Conservation (phyloP, 1,140 invertebrate genomes). For the Radopholus similis region DNA sequence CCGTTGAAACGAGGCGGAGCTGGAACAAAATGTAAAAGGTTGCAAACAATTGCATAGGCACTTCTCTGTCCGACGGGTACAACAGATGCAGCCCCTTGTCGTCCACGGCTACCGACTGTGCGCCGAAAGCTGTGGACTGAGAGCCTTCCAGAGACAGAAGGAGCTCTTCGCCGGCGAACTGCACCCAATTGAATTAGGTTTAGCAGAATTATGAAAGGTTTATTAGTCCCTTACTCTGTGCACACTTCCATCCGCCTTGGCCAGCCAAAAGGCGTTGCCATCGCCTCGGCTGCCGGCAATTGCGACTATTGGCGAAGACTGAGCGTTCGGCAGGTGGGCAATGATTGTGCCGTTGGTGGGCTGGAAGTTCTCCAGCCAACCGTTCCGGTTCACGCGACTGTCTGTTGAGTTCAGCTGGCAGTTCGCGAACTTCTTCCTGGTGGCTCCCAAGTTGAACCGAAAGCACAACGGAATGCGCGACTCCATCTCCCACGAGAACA, state of each 20-base stretch:
- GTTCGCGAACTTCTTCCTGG: background rate
- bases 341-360: conserved; percentile 1
- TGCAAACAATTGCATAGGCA: background rate
- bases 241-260: background rate
- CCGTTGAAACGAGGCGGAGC: background rate
- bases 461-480: background rate
- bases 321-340: background rate
- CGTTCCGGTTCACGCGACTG: background rate
- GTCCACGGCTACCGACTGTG: too few species aligned
- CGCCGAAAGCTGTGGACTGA: too few species aligned
- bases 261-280: conserved; percentile 5
- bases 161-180: too few species aligned
- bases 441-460: background rate
- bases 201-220: too few species aligned
- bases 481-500: conserved; percentile 13
- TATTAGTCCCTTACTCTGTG: too few species aligned
- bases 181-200: too few species aligned
- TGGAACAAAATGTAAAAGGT: background rate
- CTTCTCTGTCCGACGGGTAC: background rate
- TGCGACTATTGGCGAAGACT: background rate
- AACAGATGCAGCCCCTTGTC: too few species aligned
- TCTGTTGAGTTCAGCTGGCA: conserved; percentile 11
- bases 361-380: conserved; percentile 16
- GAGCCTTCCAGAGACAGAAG: background rate
- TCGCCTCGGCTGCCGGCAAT: background rate